Evolutionary conservation across 2,888 invertebrate species (phyloP).

Genomic region (Heteropelma amictum): DNA sequence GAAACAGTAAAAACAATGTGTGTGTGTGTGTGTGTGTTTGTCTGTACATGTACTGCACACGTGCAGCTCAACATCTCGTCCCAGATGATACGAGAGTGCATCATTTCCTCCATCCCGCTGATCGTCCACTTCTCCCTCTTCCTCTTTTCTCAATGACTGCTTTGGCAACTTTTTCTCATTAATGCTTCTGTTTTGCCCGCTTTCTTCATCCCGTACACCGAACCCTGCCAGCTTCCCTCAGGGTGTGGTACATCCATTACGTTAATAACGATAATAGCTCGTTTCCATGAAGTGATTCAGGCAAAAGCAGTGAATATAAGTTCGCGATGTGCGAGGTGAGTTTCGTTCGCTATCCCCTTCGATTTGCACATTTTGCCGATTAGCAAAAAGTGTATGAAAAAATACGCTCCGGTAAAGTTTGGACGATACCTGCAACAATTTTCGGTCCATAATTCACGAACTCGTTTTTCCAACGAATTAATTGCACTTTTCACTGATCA

Average conservation of each 20-base stretch:
- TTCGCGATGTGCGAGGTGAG: too few relatives aligned
- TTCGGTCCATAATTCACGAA: too few relatives aligned
- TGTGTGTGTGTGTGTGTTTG: not conserved
- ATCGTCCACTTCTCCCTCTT: conserved; percentile 6
- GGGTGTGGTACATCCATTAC: conserved; percentile 66
- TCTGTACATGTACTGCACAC: conserved; percentile 8
- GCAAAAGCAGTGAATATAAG: conserved; percentile 59
- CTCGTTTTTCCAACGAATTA: too few relatives aligned
- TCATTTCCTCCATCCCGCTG: conserved; percentile 5
- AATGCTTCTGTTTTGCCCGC: conserved; percentile 2
- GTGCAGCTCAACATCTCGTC: conserved; percentile 13
- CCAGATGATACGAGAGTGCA: conserved; percentile 33
- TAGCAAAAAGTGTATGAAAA: too few relatives aligned
- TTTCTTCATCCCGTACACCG: conserved; percentile 39
- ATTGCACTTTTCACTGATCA: too few relatives aligned
- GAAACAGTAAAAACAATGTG: too few relatives aligned
- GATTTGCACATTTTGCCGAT: too few relatives aligned
- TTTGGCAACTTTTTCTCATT: not conserved
- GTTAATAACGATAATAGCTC: conserved; percentile 71
- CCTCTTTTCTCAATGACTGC: conserved; percentile 14
- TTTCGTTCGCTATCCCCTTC: too few relatives aligned
- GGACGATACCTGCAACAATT: too few relatives aligned
- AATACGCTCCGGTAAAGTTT: too few relatives aligned
- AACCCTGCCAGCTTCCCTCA: conserved; percentile 43
- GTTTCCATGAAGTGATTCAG: conserved; percentile 62